These are phyloP conservation scores for Trididemnum miniatum DNA, from an alignment of 23 tunicate genomes.

Conservation along the genomic window DNA sequence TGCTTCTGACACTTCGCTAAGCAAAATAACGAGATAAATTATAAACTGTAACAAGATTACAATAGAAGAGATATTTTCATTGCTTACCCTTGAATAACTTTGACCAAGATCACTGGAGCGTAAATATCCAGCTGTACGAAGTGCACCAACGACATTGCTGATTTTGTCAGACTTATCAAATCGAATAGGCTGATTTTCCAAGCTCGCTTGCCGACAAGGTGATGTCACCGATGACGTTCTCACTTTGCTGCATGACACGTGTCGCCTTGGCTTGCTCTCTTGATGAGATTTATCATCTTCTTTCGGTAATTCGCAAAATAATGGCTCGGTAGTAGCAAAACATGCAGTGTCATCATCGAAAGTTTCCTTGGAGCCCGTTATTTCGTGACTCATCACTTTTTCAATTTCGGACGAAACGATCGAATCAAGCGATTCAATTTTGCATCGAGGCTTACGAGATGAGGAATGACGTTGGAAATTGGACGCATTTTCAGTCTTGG, in stretches of 20 bases:
- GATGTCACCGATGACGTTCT: conserved; percentile 10
- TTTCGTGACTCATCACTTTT: neutral
- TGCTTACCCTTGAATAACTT: conserved; percentile 7
- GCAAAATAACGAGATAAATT: too few relatives aligned
- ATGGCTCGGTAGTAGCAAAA: conserved; percentile 17
- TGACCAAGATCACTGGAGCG: neutral
- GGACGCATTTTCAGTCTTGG: neutral
- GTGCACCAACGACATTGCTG: conserved; percentile 33
- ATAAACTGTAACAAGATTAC: too few relatives aligned
- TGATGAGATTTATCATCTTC: neutral
- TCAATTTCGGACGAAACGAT: neutral
- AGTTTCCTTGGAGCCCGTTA: neutral
- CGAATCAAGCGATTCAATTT: neutral
- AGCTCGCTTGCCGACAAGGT: neutral
- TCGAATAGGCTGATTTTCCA: conserved; percentile 25
- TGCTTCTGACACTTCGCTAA: too few relatives aligned
- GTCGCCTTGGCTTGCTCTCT: conserved; percentile 9
- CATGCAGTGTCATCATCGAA: neutral
- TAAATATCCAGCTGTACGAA: conserved; percentile 27
- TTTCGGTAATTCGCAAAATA: conserved; percentile 20
- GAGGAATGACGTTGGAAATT: conserved; percentile 13
- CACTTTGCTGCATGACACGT: neutral
- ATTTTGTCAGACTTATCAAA: conserved; percentile 13
- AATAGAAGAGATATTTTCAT: too few relatives aligned
- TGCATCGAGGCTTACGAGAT: neutral